Evolutionary conservation across 2,113 vertebrate species (phyloP).

Genomic region (Poeciliopsis occidentalis): DNA sequence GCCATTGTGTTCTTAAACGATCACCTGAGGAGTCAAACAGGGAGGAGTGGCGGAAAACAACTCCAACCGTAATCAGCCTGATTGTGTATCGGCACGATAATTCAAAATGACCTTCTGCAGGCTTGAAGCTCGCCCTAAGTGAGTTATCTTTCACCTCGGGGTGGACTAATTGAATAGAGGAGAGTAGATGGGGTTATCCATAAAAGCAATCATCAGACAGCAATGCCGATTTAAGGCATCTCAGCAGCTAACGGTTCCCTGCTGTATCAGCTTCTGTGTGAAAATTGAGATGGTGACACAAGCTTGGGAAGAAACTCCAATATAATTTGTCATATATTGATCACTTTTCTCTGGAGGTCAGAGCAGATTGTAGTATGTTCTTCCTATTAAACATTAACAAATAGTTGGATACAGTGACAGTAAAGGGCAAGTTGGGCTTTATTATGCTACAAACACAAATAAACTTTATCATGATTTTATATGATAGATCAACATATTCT

Average conservation of each 20-base stretch:
- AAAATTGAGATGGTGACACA: background rate
- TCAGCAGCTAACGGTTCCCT: conserved; percentile 46
- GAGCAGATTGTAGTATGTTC: conserved; percentile 37
- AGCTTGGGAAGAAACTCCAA: conserved; percentile 36
- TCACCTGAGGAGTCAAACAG: conserved; percentile 51
- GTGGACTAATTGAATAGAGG: conserved; percentile 66
- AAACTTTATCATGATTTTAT: too few species aligned
- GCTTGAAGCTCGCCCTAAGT: conserved; percentile 50
- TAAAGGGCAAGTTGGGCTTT: too few species aligned
- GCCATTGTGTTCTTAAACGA: conserved; percentile 38
- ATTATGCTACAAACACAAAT: too few species aligned
- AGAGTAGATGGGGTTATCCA: conserved; percentile 68
- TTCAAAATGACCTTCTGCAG: conserved; percentile 69
- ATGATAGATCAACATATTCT: background rate
- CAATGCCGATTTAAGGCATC: conserved; percentile 54
- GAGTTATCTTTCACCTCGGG: conserved; percentile 67
- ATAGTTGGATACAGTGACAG: conserved; percentile 28
- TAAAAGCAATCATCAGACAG: conserved; percentile 61
- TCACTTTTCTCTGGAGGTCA: conserved; percentile 56
- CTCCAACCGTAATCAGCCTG: conserved; percentile 62
- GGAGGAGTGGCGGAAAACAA: conserved; percentile 50
- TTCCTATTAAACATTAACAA: conserved; percentile 48
- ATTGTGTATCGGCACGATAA: conserved; percentile 66
- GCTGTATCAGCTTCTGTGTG: conserved; percentile 41
- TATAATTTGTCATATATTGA: conserved; percentile 58